A percentile compares a stretch with the other conserved stretches of the same genome.
phyloP scores from a whole-genome alignment of 2,113 vertebrate species.

The Gorsachius goisagi region DNA sequence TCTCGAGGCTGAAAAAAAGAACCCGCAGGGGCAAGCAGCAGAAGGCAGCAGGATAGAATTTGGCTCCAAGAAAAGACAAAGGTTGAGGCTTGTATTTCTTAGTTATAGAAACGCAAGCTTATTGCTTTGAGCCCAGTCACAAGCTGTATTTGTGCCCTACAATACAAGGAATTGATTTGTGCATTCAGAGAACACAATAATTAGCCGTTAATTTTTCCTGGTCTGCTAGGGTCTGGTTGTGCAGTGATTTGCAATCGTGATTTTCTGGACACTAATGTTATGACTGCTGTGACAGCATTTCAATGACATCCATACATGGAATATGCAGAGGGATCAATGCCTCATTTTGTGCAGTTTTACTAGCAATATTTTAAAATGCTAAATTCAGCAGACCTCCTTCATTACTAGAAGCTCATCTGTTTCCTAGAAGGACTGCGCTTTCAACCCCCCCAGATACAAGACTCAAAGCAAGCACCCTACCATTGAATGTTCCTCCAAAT shows the following conservation, averaged over 20 bases:
- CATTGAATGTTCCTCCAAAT: background rate
- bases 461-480: background rate
- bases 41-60: background rate
- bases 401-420: background rate
- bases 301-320: rapidly evolving
- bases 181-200: background rate
- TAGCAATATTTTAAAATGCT: background rate
- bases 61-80: background rate
- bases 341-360: background rate
- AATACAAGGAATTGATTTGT: background rate
- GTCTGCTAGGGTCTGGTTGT: background rate
- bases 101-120: background rate
- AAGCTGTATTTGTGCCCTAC: background rate
- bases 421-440: background rate
- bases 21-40: background rate
- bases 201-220: background rate
- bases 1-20: background rate
- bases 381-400: background rate
- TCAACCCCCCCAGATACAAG: background rate
- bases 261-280: background rate
- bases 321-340: background rate
- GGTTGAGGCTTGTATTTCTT: background rate
- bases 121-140: background rate
- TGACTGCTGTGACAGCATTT: background rate
- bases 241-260: background rate